Percentiles rank a stretch among this genome's conserved stretches.
Conservation (phyloP, 1,140 invertebrate species). For the Bradynema listronoti region DNA sequence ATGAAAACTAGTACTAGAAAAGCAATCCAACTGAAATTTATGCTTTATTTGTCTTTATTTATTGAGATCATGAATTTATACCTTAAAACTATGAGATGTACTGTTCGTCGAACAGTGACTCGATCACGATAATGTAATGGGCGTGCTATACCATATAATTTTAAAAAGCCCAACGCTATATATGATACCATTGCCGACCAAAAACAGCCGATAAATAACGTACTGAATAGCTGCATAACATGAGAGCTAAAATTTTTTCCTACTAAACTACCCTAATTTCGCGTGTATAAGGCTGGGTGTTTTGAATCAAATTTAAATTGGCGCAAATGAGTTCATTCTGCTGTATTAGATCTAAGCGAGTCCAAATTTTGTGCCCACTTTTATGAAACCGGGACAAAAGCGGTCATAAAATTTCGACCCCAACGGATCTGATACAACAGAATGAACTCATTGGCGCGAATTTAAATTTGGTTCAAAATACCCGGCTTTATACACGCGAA, state of each 20-base stretch:
- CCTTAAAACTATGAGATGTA: conserved; percentile 6
- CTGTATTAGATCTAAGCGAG: neutral
- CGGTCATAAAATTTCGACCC: neutral
- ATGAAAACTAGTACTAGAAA: neutral
- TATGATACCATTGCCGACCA: conserved; percentile 5
- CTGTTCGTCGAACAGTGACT: neutral
- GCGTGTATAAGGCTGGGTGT: neutral
- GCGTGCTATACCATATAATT: conserved; percentile 6
- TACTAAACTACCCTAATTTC: neutral
- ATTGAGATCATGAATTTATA: neutral
- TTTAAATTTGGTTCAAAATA: neutral
- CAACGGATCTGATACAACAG: neutral
- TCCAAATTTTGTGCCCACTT: neutral
- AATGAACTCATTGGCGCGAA: neutral
- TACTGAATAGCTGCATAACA: neutral
- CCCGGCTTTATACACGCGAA: neutral
- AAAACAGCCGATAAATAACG: conserved; percentile 1
- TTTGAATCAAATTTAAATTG: neutral
- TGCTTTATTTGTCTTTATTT: neutral
- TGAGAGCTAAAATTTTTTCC: neutral
- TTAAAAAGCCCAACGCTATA: conserved; percentile 4
- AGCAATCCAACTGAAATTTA: conserved; percentile 2
- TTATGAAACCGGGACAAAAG: neutral
- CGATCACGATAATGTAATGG: conserved; percentile 2
- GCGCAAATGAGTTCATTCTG: neutral